These are phyloP conservation scores for Anhinga anhinga DNA, from an alignment of 2,113 vertebrate species.

Conservation along the genomic window DNA sequence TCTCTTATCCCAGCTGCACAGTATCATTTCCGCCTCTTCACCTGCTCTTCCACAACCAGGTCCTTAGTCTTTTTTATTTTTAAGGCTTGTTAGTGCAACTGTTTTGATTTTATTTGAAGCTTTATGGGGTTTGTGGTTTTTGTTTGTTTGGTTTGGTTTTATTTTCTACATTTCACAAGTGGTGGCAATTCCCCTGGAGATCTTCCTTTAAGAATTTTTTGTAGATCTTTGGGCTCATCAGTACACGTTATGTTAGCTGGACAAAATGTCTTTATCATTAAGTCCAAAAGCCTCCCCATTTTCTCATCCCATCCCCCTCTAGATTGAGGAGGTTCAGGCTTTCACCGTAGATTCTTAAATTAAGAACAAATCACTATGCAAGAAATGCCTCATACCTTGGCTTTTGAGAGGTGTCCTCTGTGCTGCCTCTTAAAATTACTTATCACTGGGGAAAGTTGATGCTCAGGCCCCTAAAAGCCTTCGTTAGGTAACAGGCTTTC, in stretches of 20 bases:
- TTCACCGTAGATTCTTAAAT: neutral
- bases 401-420: neutral
- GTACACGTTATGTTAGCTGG: neutral
- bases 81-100: neutral
- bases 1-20: neutral
- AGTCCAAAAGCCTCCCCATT: neutral
- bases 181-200: neutral
- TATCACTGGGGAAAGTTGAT: neutral
- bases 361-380: neutral
- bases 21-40: neutral
- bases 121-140: neutral
- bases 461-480: neutral
- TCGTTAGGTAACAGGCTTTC: neutral
- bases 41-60: neutral
- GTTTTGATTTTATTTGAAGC: neutral
- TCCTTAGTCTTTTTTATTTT: neutral
- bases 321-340: neutral
- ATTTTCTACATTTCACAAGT: accelerated
- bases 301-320: neutral
- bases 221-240: neutral
- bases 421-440: neutral
- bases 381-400: neutral
- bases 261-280: neutral
- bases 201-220: neutral
- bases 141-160: too few species aligned